These are phyloP conservation scores for Empidonax alnorum DNA, from an alignment of 2,113 vertebrate species.

Conservation along the genomic window DNA sequence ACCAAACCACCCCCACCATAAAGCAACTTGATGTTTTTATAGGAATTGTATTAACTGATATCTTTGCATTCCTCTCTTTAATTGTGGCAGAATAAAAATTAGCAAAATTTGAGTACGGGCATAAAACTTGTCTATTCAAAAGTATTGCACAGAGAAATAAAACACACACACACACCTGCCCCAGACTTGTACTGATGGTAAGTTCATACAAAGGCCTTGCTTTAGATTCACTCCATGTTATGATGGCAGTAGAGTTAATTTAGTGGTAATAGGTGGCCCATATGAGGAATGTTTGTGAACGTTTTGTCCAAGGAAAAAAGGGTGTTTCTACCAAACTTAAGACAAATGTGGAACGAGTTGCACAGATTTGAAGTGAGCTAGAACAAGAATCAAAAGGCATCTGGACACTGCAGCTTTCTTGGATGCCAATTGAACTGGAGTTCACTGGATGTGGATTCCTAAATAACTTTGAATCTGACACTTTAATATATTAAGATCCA, in stretches of 20 bases:
- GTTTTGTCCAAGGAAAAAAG: background rate
- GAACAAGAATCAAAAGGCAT: background rate
- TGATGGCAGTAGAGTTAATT: background rate
- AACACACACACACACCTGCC: background rate
- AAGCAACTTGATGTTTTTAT: background rate
- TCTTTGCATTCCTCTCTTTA: background rate
- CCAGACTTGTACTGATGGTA: background rate
- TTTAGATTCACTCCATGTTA: background rate
- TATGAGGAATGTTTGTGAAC: background rate
- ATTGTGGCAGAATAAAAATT: background rate
- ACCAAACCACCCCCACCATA: background rate
- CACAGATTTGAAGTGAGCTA: background rate
- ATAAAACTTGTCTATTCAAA: background rate
- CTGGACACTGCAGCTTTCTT: background rate
- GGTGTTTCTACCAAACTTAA: background rate
- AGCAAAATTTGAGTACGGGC: background rate
- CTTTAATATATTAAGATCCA: background rate
- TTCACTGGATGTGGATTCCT: background rate
- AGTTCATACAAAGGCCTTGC: background rate
- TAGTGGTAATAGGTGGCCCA: background rate
- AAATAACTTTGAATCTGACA: background rate
- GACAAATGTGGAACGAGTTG: background rate
- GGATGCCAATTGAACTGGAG: background rate
- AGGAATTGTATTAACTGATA: background rate
- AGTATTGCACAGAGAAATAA: background rate